Percentiles rank a stretch among this genome's conserved stretches.
Conservation (phyloP, 1,140 invertebrate species). For the Drosophila navojoa region DNA sequence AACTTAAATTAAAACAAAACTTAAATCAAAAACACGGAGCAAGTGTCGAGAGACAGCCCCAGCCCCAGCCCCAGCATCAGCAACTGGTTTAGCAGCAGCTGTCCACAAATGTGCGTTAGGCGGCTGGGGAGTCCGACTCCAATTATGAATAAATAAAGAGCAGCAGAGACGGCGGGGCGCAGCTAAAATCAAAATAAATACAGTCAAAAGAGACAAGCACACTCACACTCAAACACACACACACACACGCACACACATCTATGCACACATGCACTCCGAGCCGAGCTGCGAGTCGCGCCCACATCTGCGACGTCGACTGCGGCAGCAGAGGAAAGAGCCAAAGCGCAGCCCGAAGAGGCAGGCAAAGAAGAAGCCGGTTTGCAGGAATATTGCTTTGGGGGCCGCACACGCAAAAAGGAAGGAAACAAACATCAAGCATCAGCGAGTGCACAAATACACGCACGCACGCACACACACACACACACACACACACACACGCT, state of each 20-base stretch:
- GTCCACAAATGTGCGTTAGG: slow-evolving; percentile 74
- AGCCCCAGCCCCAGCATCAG: slow-evolving; percentile 16
- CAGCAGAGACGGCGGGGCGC: slow-evolving; percentile 16
- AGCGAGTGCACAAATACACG: slow-evolving; percentile 26
- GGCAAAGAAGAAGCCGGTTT: slow-evolving; percentile 60
- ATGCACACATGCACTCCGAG: slow-evolving; percentile 23
- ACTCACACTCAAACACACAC: slow-evolving; percentile 3
- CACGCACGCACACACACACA: slow-evolving; percentile 15
- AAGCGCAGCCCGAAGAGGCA: slow-evolving; percentile 3
- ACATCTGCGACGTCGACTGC: slow-evolving; percentile 51
- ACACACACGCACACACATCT: slow-evolving; percentile 32
- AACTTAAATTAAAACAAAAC: slow-evolving; percentile 75
- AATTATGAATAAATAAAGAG: slow-evolving; percentile 78
- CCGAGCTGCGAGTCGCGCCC: slow-evolving; percentile 63
- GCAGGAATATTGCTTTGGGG: slow-evolving; percentile 62
- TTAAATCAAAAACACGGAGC: slow-evolving; percentile 67
- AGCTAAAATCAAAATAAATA: slow-evolving; percentile 72
- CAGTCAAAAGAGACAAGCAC: slow-evolving; percentile 54
- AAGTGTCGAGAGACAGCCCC: slow-evolving; percentile 60
- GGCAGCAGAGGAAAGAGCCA: slow-evolving; percentile 16
- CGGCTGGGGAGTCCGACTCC: slow-evolving; percentile 40
- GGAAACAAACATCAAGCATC: slow-evolving; percentile 75
- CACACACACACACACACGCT: slow-evolving; percentile 16
- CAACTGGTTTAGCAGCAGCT: slow-evolving; percentile 57
- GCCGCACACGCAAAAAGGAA: slow-evolving; percentile 68